phyloP scores from a whole-genome alignment of 2,113 vertebrate species.

The Serilophus lunatus region DNA sequence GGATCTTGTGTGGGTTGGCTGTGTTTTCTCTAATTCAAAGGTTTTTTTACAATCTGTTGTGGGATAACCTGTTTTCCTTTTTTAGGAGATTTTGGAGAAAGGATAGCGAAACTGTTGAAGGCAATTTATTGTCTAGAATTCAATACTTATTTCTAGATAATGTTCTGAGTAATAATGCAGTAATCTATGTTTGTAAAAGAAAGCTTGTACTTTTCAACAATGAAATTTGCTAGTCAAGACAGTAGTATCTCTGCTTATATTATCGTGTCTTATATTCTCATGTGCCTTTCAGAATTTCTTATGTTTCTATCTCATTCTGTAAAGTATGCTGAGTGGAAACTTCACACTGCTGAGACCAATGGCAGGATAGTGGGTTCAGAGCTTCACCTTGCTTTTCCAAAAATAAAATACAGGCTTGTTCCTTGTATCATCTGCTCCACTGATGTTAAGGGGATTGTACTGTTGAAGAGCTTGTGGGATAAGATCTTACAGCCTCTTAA shows the following conservation, averaged over 20 bases:
- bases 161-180: neutral
- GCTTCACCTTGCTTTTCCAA: neutral
- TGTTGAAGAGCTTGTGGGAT: constrained; percentile 8
- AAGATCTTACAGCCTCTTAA: constrained; percentile 16
- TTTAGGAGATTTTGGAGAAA: neutral
- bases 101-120: neutral
- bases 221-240: neutral
- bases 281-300: neutral
- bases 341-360: neutral
- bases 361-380: neutral
- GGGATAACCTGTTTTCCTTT: neutral
- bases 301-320: neutral
- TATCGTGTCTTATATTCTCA: neutral
- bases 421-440: neutral
- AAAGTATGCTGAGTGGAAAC: neutral
- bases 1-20: neutral
- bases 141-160: neutral
- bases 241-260: neutral
- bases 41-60: neutral
- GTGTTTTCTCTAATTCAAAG: neutral
- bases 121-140: neutral
- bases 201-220: neutral
- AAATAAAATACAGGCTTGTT: neutral
- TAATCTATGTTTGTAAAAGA: neutral
- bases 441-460: neutral